Percentiles rank a stretch among this genome's conserved stretches.
Conservation (phyloP, 1,140 invertebrate species). For the Drosophila rufa region DNA sequence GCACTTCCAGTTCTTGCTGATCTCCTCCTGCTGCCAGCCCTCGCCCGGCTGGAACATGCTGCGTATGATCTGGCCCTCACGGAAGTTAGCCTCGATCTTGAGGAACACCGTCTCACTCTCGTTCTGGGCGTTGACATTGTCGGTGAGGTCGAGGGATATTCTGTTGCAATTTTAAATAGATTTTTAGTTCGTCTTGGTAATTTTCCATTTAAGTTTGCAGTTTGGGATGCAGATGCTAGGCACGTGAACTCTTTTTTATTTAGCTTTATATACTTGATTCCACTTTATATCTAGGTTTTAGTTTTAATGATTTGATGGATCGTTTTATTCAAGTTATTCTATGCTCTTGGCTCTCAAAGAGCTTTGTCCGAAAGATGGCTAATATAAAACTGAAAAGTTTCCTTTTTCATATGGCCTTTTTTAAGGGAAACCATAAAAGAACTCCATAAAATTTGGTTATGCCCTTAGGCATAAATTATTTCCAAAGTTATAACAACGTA, state of each 20-base stretch:
- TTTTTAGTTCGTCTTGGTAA: neutral
- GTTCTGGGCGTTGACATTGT: slow-evolving; percentile 76
- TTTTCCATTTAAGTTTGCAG: neutral
- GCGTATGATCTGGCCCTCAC: slow-evolving; percentile 82
- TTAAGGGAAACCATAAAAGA: too few relatives aligned
- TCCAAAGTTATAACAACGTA: neutral
- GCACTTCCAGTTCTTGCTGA: slow-evolving; percentile 83
- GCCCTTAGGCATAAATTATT: neutral
- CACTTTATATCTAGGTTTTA: too few relatives aligned
- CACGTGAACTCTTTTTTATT: neutral
- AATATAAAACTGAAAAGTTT: too few relatives aligned
- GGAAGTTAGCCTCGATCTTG: slow-evolving; percentile 83
- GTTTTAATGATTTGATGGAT: neutral
- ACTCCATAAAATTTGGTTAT: too few relatives aligned
- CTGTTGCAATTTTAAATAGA: slow-evolving; percentile 24
- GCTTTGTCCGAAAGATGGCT: too few relatives aligned
- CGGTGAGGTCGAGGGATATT: slow-evolving; percentile 80
- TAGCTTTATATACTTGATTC: neutral
- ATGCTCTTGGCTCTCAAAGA: too few relatives aligned
- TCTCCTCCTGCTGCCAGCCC: slow-evolving; percentile 84
- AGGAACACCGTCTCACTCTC: slow-evolving; percentile 82
- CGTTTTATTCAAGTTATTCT: neutral
- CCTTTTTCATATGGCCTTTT: too few relatives aligned
- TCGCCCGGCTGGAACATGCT: slow-evolving; percentile 84
- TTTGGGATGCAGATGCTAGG: neutral